Evolutionary conservation across 2,113 vertebrate genomes (phyloP).

Genomic region (Cyphomyrus plagiostoma): DNA sequence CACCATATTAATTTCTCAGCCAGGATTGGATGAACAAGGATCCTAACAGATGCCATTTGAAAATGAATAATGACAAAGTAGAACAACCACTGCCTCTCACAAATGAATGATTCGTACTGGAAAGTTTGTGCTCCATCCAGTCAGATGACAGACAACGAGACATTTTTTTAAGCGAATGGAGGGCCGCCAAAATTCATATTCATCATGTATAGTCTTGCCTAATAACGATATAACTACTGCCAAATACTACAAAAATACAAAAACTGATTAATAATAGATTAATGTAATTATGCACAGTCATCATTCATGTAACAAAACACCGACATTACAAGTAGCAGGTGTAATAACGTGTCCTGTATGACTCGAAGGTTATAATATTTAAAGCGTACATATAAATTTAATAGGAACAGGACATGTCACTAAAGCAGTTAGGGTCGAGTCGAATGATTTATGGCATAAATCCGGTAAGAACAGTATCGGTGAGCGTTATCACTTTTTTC

Average conservation of each 20-base stretch:
- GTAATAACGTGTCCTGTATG: not conserved
- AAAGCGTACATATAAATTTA: not conserved
- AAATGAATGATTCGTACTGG: slow-evolving; percentile 57
- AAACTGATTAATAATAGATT: not conserved
- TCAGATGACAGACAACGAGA: slow-evolving; percentile 64
- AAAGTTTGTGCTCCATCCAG: slow-evolving; percentile 49
- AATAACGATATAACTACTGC: slow-evolving; percentile 46
- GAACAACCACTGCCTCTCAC: slow-evolving; percentile 55
- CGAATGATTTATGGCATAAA: not conserved
- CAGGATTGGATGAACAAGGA: not conserved
- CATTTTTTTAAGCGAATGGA: slow-evolving; percentile 52
- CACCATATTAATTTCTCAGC: not conserved
- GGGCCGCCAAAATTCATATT: slow-evolving; percentile 45
- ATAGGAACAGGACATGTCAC: not conserved
- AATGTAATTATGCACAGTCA: not conserved
- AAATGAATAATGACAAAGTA: slow-evolving; percentile 7
- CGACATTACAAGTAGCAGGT: not conserved
- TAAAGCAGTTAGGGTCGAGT: not conserved
- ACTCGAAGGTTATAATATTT: not conserved
- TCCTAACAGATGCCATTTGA: not conserved
- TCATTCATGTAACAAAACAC: not conserved
- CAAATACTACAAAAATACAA: slow-evolving; percentile 37
- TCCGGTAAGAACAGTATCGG: not conserved
- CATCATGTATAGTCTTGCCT: slow-evolving; percentile 42
- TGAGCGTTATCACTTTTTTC: not conserved